Evolutionary conservation across 2,888 invertebrate genomes (phyloP).

Genomic region (Rhamnusium bicolor): DNA sequence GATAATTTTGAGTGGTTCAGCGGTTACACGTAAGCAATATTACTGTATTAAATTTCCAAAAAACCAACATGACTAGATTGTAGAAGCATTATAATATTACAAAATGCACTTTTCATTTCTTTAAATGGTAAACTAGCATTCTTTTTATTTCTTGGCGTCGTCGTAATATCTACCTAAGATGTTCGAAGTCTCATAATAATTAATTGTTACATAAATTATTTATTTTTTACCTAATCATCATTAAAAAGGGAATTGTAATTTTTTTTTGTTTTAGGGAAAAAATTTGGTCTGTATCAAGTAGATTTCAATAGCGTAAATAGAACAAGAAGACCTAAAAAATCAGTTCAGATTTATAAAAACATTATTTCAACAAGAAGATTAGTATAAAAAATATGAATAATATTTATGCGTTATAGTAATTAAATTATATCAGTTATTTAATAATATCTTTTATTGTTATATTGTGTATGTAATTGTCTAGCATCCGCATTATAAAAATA

Average conservation of each 20-base stretch:
- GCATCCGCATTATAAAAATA: too few relatives aligned
- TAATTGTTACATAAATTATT: not conserved
- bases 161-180: too few relatives aligned
- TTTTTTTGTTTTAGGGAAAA: slow-evolving; percentile 72
- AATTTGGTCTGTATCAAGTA: slow-evolving; percentile 81
- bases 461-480: too few relatives aligned
- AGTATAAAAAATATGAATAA: not conserved
- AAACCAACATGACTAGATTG: too few relatives aligned
- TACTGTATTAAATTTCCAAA: not conserved
- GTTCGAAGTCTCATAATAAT: too few relatives aligned
- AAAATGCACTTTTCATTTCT: too few relatives aligned
- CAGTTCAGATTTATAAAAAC: slow-evolving; percentile 74
- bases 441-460: not conserved
- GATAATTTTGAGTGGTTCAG: slow-evolving; percentile 71
- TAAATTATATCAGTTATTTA: too few relatives aligned
- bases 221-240: too few relatives aligned
- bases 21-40: slow-evolving; percentile 67
- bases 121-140: too few relatives aligned
- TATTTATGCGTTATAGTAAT: not conserved
- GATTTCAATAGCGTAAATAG: slow-evolving; percentile 76
- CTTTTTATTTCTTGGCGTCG: too few relatives aligned
- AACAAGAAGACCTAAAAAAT: slow-evolving; percentile 78
- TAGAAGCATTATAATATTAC: too few relatives aligned
- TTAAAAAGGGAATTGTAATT: too few relatives aligned
- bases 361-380: slow-evolving; percentile 69